Evolutionary conservation across 2,797 vertebrate species (phyloP), one percentile per base, ranked within the genome.

Genomic region (Gymnocypris eckloni): DNA sequence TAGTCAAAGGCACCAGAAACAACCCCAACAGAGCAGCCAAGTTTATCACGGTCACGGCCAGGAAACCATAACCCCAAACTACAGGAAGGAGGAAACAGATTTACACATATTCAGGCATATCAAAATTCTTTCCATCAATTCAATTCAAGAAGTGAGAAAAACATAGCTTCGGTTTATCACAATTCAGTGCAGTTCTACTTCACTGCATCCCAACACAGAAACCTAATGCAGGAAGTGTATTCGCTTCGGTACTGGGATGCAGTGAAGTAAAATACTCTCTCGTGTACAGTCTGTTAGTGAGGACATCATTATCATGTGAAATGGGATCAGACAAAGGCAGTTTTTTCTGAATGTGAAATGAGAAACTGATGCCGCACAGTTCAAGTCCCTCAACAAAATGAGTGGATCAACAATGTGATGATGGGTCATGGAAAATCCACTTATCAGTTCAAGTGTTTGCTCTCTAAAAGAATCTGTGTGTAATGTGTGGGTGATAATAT

Each of bases 21-120:
- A 97, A 41, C 88, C 96, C 96, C 50, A 97, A 89, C 80, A 97
- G 94, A 45, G 96, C 95, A 48, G 96, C 95, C 89, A 97, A 85
- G 84, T 96, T 97, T 86, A 97, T 97, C 86, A 97, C 86, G 33
- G 96, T 96, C 90, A 97, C 96, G 33, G 96, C 92, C 87, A 97
- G 92, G 90, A 97, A 93, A 18, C 96, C 94, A 89, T 94, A 97
- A 83, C 96, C 96, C 96, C 96, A 97, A 85, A 97, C 96, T 97
- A 93, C 48, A 71, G 82, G 89, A 71, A 87, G 84, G 87, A 90
- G 88, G 13, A 91, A 73, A 28, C 18, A 52, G 5, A 28, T 52
- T 18, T 28, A 64, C 10, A 20, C 50, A 59, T 13, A 54, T 13
- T 39, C 0, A 54, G 37, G 37, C 37, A 78, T 45, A 28, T 10